phyloP scores from a whole-genome alignment of 2,113 vertebrate species.

The Corythornis cristatus region DNA sequence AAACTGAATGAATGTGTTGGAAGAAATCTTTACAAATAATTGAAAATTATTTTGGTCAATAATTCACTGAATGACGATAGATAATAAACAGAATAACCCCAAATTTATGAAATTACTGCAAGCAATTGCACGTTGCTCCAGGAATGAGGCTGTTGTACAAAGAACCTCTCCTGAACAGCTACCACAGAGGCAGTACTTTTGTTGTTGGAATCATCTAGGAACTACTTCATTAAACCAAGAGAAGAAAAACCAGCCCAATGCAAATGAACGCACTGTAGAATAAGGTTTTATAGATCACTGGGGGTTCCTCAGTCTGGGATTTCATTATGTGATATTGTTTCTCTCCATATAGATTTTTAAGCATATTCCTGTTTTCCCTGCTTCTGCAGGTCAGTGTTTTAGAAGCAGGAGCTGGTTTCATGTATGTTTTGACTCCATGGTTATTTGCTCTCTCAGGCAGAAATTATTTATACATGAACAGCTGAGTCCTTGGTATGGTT shows the following conservation, averaged over 20 bases:
- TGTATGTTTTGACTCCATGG: background rate
- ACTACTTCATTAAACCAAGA: background rate
- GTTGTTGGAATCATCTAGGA: background rate
- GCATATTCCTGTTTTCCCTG: background rate
- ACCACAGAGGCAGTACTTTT: background rate
- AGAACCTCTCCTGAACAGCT: background rate
- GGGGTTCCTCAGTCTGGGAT: background rate
- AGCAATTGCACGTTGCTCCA: background rate
- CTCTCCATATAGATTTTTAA: background rate
- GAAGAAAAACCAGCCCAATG: background rate
- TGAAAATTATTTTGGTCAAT: background rate
- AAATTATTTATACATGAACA: background rate
- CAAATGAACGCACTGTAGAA: background rate
- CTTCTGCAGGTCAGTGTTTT: background rate
- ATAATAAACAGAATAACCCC: background rate
- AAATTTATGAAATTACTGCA: background rate
- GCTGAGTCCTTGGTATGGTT: background rate
- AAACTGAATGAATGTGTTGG: background rate
- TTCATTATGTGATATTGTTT: background rate
- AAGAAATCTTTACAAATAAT: background rate
- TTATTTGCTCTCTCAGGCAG: background rate
- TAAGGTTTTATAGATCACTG: background rate
- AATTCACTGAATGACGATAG: background rate
- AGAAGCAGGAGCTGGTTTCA: background rate
- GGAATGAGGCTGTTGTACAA: background rate